Evolutionary conservation across 2,797 vertebrate species (phyloP), one percentile per base, ranked within the genome.

Genomic region (Pogoniulus pusillus): DNA sequence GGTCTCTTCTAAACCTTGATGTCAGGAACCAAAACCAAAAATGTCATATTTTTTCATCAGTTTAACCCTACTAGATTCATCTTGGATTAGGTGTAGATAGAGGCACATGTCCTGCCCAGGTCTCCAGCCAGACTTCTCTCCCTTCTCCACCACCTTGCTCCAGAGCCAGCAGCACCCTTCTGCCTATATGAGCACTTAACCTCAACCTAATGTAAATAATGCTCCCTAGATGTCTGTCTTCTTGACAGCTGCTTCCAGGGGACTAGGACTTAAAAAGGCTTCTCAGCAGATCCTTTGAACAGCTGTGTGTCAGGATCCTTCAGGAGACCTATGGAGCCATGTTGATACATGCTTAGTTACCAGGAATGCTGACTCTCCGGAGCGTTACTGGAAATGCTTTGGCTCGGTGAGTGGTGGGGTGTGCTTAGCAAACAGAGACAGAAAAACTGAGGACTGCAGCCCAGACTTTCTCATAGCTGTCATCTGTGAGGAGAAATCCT

Each of bases 401-500:
- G 76, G 29, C 47, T 0, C 0, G n/a, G 6, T 19, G 26, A 59
- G 10, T 0, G 2, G 35, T 60, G 47, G 34, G 66, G 77, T 71
- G 54, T 62, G 43, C 59, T 78, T n/a, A 30, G 63, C 17, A 53
- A 41, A 72, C 2, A 27, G 30, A 5, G 47, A 55, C 3, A 18
- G 49, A 51, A 68, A 29, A 63, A 30, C n/a, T 32, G 49, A 12
- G 62, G 53, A 3, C 41, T 63, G 58, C 58, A 69, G 64, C 75
- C 82, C 32, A 54, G 75, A 19, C 39, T 76, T 84, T 43, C 64
- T 75, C 17, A 11, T 22, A 78, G 66, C 82, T 85, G 58, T 69
- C 57, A 47, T 55, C 39, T 71, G 35, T 16, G 43, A 49, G 43
- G 26, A 85, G 82, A 65, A 72, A 58, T 54, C 15, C 20, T 49